Evolutionary conservation across 2,797 vertebrate species (phyloP).

Genomic region (Argentina silus): DNA sequence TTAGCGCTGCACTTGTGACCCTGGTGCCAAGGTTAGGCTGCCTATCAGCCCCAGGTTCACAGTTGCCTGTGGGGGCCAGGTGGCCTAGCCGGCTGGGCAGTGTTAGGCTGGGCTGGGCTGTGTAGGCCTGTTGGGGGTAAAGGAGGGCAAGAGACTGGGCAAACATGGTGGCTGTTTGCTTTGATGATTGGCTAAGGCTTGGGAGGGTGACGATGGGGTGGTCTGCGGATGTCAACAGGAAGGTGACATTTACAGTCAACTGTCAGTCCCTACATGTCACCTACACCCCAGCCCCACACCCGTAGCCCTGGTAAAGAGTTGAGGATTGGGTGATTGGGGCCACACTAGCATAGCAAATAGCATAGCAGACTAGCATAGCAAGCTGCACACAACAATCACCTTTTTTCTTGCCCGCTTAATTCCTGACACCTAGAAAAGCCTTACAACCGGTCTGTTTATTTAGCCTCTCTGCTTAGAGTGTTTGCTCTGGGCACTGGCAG

Average conservation of each 20-base stretch:
- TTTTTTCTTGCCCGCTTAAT: constrained; percentile 6
- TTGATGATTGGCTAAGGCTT: constrained; percentile 72
- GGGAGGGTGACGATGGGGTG: constrained; percentile 51
- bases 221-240: constrained; percentile 67
- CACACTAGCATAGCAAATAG: not conserved
- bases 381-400: not conserved
- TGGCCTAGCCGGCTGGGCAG: constrained; percentile 49
- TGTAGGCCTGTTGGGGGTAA: constrained; percentile 14
- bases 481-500: constrained; percentile 48
- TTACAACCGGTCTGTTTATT: constrained; percentile 39
- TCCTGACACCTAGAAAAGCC: constrained; percentile 27
- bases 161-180: constrained; percentile 78
- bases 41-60: constrained; percentile 54
- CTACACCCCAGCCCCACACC: constrained; percentile 43
- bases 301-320: constrained; percentile 16
- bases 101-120: constrained; percentile 6
- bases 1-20: constrained; percentile 78
- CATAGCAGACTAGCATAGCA: not conserved
- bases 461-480: constrained; percentile 39
- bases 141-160: constrained; percentile 39
- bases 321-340: not conserved
- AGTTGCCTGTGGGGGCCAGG: constrained; percentile 62
- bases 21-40: constrained; percentile 74
- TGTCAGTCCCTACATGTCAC: constrained; percentile 63
- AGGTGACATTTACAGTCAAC: constrained; percentile 72